Base-by-base conservation (phyloP, 2,113 vertebrate genomes). In the Ammospiza caudacuta region DNA sequence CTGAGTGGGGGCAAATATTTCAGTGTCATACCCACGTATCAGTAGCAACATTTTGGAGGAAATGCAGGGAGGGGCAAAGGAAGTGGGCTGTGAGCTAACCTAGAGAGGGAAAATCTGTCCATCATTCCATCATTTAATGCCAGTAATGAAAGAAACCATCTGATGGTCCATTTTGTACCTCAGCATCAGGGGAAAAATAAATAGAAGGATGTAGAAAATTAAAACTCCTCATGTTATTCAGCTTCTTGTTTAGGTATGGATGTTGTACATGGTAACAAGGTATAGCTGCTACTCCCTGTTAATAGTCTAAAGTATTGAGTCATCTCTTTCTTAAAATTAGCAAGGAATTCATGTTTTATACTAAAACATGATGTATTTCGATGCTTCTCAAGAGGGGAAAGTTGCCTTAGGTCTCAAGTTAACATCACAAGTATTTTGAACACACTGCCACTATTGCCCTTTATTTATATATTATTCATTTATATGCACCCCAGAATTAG, bases 351-450 rank as follows among this genome's bases (percentile, higher is more conserved):
- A 33, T 87, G 25, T 92, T 51, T 96, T 47, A 79, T 52, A 69
- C n/a, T 47, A 81, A 72, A 84, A 37, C 6, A 55, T 75, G 25
- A 83, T 82, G n/a, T 57, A 80, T 89, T 96, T 91, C 91, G 70
- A 90, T 61, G 68, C 21, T 76, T 22, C 25, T 95, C 35, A 87
- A 80, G 68, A 69, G 37, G 6, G 9, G 4, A 57, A 82, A 59
- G 69, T 86, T 78, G 46, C 33, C 82, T 87, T 39, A 89, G 76
- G 12, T 92, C 41, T 31, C 51, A 87, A 77, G 81, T 92, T 90
- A 92, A 80, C n/a, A 78, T 51, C 29, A 80, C 11, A 59, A 22
- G 20, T 96, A 92, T 57, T 77, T 73, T 83, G 94, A 96, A 43
- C 46, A 82, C 29, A 35, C 19, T 49, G 35, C 13, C 16, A 39